A percentile compares a stretch with the other conserved stretches of the same genome.
Evolutionary conservation across 2,113 vertebrate genomes (phyloP).

Genomic region (Podarcis cretensis): DNA sequence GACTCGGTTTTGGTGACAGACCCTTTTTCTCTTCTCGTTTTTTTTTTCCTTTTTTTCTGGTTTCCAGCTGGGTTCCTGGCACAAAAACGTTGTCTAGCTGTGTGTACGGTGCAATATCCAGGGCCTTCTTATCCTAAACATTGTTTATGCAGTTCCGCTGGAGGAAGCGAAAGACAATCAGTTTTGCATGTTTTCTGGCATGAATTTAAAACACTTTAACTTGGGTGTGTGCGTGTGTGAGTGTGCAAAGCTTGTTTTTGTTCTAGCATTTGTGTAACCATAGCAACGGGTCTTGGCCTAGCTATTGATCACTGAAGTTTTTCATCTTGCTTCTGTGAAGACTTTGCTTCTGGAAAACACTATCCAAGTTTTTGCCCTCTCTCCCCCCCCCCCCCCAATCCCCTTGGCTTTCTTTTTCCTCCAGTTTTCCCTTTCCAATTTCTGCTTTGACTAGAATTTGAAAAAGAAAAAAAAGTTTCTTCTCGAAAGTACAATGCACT

Average conservation of each 20-base stretch:
- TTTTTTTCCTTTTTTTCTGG: background rate
- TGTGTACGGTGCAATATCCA: constrained; percentile 46
- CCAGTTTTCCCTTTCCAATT: constrained; percentile 1
- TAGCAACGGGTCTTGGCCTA: constrained; percentile 73
- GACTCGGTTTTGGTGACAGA: background rate
- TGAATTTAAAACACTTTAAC: constrained; percentile 78
- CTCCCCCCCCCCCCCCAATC: background rate
- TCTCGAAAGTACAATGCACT: constrained; percentile 30
- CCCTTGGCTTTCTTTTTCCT: constrained; percentile 15
- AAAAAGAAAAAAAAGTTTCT: constrained; percentile 17
- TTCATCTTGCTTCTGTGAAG: constrained; percentile 61
- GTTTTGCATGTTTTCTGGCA: constrained; percentile 82
- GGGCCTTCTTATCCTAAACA: constrained; percentile 8
- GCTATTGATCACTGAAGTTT: constrained; percentile 45
- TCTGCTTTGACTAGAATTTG: constrained; percentile 28
- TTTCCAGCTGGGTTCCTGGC: background rate
- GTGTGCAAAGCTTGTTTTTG: constrained; percentile 77
- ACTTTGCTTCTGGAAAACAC: constrained; percentile 63
- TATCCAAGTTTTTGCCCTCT: constrained; percentile 55
- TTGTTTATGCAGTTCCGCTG: constrained; percentile 47
- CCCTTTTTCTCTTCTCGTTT: too few relatives aligned
- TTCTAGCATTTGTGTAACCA: constrained; percentile 74
- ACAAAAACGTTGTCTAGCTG: background rate
- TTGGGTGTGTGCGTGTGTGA: constrained; percentile 66
- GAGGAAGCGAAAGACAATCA: constrained; percentile 64